Evolutionary conservation across 1,140 invertebrate species (phyloP), one percentile per base, ranked within the genome.

Genomic region (Caenorhabditis brenneri): DNA sequence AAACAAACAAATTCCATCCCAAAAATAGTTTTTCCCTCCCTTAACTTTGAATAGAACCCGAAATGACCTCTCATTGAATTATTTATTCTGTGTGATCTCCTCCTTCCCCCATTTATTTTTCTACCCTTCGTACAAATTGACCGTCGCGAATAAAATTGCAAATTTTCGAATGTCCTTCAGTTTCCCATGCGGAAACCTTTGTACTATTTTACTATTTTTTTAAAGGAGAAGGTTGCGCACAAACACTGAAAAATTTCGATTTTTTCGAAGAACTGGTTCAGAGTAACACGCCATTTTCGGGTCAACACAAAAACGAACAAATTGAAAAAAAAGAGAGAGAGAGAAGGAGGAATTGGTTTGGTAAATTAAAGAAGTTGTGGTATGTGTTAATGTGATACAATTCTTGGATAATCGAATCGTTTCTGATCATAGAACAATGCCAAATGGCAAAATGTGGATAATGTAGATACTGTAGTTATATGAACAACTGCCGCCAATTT

Each of bases 91-190:
- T 55, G 22, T 27, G 53, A 55, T 55, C 24, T 27, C 24, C 22
- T 10, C 10, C 22, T 55, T n/a, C 24, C 24, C 2, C 10, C 24
- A 1, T 9, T n/a, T 10, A 0, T 27, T 12, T 51, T 51, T 19
- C 49, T 58, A 58, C 27, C 53, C 53, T 58, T 65, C 29, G 24
- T 65, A 65, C 58, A 65, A 65, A 65, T 65, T 65, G 58, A 65
- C 58, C 58, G 58, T 65, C 58, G 15, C 58, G 58, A 36, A 33
- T 16, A 65, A 65, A 65, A 65, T 33, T 65, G 58, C 29, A 65
- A 36, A 65, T 33, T 19, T 65, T 33, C 29, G 12, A 10, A 16
- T 36, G 58, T 65, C 58, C 58, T 65, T 65, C 58, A 36, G 15
- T 33, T 36, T 65, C 27, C 19, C 53, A 55, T 10, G 53, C 53